Evolutionary conservation across 1,140 invertebrate genomes (phyloP), one percentile per base, ranked within the genome.

Genomic region (Drosophila grimshawi): DNA sequence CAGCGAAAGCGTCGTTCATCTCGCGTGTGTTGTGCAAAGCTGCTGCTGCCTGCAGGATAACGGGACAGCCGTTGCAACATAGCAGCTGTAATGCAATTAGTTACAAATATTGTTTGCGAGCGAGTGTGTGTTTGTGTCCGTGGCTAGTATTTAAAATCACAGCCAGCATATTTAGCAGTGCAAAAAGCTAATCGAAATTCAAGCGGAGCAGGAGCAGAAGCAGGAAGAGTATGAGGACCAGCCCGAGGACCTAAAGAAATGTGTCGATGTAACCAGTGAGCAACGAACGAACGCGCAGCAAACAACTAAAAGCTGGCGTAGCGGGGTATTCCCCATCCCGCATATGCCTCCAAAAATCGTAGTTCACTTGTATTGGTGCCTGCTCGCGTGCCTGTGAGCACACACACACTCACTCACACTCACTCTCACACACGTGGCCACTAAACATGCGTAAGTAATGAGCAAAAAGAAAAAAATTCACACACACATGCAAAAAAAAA

Each of bases 281-380:
- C 65, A 46, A 29, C 61, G 35, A 43, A 37, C 37, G 41, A 70
- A n/a, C 59, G 57, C 53, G 57, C 65, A 69, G 65, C 57, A n/a
- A n/a, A 43, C 41, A 66, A 52, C 45, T 35, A 55, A 43, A 55
- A 67, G 64, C 56, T 41, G 49, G 41, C 39, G 19, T 27, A 33
- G 30, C 27, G 73, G 72, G 60, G 66, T 65, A 60, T 63, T 6
- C 32, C 43, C 43, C 80, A 39, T 19, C 19, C 46, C 30, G 10
- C 27, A 57, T 49, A 70, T 57, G 55, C 48, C 70, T 52, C 27
- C 63, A 32, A 73, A 61, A 70, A 79, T 53, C 75, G 33, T 51
- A 59, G 55, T 76, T 56, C 56, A 81, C 48, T 81, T 48, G 73
- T 67, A 80, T 81, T 81, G 79, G 73, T 81, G 73, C 57, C 53